A percentile compares a stretch with the other conserved stretches of the same genome.
phyloP scores from a whole-genome alignment of 2,113 vertebrate species.

The Eolophus roseicapilla region DNA sequence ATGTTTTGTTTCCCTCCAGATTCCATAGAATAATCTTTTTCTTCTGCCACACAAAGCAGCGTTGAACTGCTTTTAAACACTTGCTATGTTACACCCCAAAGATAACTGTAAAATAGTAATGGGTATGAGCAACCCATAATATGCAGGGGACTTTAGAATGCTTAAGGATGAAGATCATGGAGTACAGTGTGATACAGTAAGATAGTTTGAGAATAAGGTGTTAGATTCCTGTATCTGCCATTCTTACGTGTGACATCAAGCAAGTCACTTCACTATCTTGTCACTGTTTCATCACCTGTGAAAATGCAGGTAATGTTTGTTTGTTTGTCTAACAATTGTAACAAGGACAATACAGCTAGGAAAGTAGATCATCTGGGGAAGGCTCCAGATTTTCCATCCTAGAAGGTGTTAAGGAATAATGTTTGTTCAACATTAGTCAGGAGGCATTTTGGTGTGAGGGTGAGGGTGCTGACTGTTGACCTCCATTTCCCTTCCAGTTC shows the following conservation, averaged over 20 bases:
- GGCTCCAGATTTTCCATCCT: neutral
- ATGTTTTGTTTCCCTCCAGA: neutral
- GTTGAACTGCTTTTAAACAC: neutral
- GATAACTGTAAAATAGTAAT: neutral
- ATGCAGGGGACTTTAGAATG: neutral
- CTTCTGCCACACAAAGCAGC: neutral
- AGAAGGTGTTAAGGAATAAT: neutral
- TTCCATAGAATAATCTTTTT: neutral
- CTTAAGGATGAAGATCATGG: neutral
- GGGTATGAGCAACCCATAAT: neutral
- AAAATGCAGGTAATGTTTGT: neutral
- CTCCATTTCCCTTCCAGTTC: neutral
- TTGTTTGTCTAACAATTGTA: neutral
- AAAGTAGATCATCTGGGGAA: neutral
- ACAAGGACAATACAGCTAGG: neutral
- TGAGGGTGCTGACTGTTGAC: neutral
- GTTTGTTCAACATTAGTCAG: neutral
- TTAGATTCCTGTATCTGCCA: neutral
- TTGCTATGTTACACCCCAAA: neutral
- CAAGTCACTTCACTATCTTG: neutral
- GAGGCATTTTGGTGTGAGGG: accelerated
- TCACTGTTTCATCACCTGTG: constrained; percentile 33
- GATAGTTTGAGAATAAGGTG: neutral
- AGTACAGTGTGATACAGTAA: neutral
- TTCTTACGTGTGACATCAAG: neutral